Evolutionary conservation across 2,888 invertebrate species (phyloP).

Genomic region (Calliscelio sp.): DNA sequence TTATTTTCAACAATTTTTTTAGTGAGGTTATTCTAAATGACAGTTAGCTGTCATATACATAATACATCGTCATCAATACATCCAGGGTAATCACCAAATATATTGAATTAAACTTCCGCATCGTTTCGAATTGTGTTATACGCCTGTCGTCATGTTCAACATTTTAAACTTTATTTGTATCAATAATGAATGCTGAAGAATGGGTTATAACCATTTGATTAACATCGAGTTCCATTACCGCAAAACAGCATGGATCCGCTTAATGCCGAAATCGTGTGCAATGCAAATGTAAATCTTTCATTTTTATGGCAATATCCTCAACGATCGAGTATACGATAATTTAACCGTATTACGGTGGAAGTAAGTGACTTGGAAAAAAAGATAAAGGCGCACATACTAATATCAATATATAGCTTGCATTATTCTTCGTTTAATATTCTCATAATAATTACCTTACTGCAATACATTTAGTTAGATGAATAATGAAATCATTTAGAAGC

Average conservation of each 20-base stretch:
- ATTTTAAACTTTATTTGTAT: slow-evolving; percentile 23
- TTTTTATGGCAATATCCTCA: slow-evolving; percentile 26
- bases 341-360: slow-evolving; percentile 2
- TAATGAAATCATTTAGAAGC: too few relatives aligned
- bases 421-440: neutral
- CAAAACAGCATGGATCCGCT: slow-evolving; percentile 7
- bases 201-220: slow-evolving; percentile 13
- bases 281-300: slow-evolving; percentile 14
- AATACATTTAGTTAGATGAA: too few relatives aligned
- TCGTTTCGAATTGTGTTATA: neutral
- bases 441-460: too few relatives aligned
- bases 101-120: neutral
- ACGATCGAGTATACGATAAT: slow-evolving; percentile 7
- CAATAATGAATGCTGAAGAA: slow-evolving; percentile 15
- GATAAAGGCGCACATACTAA: neutral
- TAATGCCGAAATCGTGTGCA: neutral
- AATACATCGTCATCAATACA: too few relatives aligned
- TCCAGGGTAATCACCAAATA: neutral
- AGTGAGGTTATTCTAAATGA: too few relatives aligned
- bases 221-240: slow-evolving; percentile 19
- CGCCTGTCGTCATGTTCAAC: neutral
- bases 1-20: too few relatives aligned
- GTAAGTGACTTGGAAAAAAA: slow-evolving; percentile 21
- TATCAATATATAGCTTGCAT: slow-evolving; percentile 6
- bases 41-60: too few relatives aligned